Evolutionary conservation across 2,888 invertebrate species (phyloP).

Genomic region (Aquatica leii): DNA sequence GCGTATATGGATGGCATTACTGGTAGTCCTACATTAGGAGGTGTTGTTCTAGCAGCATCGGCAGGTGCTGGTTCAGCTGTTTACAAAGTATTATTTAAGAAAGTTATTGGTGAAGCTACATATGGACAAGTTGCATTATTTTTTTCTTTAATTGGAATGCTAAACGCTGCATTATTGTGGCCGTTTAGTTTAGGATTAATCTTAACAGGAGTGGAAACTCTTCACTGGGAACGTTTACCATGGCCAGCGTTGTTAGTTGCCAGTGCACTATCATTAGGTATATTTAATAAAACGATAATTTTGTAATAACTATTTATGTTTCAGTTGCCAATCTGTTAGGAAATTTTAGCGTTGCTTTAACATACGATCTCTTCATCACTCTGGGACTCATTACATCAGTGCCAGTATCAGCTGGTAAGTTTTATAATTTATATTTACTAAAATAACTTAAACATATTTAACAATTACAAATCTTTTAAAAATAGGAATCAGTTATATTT

Average conservation of each 20-base stretch:
- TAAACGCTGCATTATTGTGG: constrained; percentile 90
- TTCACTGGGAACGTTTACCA: constrained; percentile 84
- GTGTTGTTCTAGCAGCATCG: constrained; percentile 88
- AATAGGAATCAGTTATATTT: no score
- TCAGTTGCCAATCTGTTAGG: constrained; percentile 91
- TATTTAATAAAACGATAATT: constrained; percentile 40
- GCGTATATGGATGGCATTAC: constrained; percentile 97
- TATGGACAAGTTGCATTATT: constrained; percentile 93
- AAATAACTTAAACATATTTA: background rate
- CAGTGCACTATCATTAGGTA: constrained; percentile 80
- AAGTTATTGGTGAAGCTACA: constrained; percentile 92
- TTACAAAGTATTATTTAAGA: constrained; percentile 94
- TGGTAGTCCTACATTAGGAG: constrained; percentile 87
- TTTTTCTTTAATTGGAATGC: constrained; percentile 88
- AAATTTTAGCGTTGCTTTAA: constrained; percentile 92
- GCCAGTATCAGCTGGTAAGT: constrained; percentile 90
- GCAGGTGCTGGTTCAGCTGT: constrained; percentile 94
- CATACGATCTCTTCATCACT: constrained; percentile 94
- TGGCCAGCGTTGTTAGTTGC: constrained; percentile 87
- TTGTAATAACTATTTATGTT: constrained; percentile 10
- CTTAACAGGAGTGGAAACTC: constrained; percentile 84
- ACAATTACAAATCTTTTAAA: background rate
- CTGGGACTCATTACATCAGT: constrained; percentile 93
- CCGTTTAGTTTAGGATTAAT: constrained; percentile 88
- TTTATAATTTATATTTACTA: background rate